Base-by-base conservation (phyloP, 35 echinoderm and acorn worm species). In the Acanthaster planci region DNA sequence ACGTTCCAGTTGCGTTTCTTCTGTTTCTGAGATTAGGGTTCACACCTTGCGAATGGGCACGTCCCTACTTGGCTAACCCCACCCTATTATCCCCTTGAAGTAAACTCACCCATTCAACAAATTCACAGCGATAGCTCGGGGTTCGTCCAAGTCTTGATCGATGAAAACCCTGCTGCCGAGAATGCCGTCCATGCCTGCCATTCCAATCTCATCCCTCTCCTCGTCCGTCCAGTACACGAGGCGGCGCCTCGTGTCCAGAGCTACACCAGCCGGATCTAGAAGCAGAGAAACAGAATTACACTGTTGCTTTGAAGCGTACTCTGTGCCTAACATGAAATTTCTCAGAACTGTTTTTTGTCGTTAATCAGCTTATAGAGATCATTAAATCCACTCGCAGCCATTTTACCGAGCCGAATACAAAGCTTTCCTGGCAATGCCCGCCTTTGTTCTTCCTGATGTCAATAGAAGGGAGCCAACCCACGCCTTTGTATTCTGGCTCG, bases 221-320 rank as follows among this genome's bases (percentile, higher is more conserved):
- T 92, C 88, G 60, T 97, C 88, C 7, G 91, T 87, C 90, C 90
- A 97, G 72, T 87, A 97, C 19, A 97, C 67, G 14, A 86, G 92
- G 5, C 94, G 76, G 16, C 82, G 60, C 38, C 80, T 83, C 54
- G 87, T 86, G 38, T 97, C 94, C 7, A 97, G 84, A 4, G 87
- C 87, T 35, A 97, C 55, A 75, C 94, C 94, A 84, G 82, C 91
- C 31, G 85, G 89, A 22, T 83, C 89, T 91, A 77, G 2, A 37
- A 38, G 15, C 19, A 67, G 35, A 80, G 21, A 56, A 59, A 38
- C 26, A 75, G 38, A 19, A 38, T 9, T 50, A n/a, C 12, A 80
- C 18, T 80, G 21, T n/a, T n/a, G n/a, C n/a, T n/a, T n/a, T n/a
- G n/a, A 57, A 57, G 54, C 12, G 22, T 57, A 12, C 12, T 57